Evolutionary conservation across 1,140 invertebrate genomes (phyloP), one percentile per base, ranked within the genome.

Genomic region (Ectropis grisescens): DNA sequence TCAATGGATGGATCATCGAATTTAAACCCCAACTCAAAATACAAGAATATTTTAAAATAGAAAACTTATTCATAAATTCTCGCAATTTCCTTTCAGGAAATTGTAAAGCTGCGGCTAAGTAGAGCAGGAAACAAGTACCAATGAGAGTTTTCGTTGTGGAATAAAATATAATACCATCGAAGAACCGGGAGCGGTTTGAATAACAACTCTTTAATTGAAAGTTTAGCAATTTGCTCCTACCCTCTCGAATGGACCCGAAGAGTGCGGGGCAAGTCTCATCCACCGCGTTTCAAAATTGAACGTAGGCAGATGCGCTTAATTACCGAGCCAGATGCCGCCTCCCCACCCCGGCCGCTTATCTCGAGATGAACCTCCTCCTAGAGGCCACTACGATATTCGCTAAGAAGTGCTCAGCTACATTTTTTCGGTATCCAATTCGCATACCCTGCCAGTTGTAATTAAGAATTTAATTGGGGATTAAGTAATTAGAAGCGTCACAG

Each of bases 161-260:
- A 76, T 76, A 79, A 72, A 75, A 76, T 61, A 74, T 72, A 74
- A 79, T 76, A 64, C 44, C 59, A 38, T 46, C 43, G 58, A 59
- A 58, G 56, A 62, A 59, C 60, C 49, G 57, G 46, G 60, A 68
- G 70, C 70, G 67, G 72, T 78, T 74, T 75, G 66, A 76, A 74
- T 78, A 78, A 80, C 75, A 80, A 80, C 75, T 80, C 75, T 80
- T 80, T 80, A 80, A 78, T 80, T 78, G 72, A 80, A 80, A 80
- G 72, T 80, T 78, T 74, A 80, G 75, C 75, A 78, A 78, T 80
- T 80, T 80, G 75, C 70, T 66, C 61, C 46, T 65, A 64, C 67
- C 74, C 70, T 60, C 54, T 61, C 57, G 59, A 75, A 75, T 75
- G 72, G 70, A 74, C 68, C 66, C 68, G 56, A 53, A 64, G n/a